A percentile compares a stretch with the other conserved stretches of the same genome.
phyloP scores from a whole-genome alignment of 2,888 invertebrate species.

The Aphidoletes aphidimyza region DNA sequence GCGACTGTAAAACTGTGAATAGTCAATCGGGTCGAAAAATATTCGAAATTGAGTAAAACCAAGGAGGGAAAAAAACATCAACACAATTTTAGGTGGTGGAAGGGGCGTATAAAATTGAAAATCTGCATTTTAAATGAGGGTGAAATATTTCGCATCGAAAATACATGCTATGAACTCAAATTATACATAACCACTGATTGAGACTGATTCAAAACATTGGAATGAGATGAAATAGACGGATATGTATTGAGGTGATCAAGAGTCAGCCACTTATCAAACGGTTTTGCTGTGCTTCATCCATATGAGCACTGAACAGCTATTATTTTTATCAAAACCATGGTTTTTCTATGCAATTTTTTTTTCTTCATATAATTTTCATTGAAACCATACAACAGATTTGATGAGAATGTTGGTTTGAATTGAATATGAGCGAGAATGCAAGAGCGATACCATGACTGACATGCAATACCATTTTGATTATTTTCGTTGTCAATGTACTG shows the following conservation, averaged over 20 bases:
- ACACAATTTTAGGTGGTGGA: too few relatives aligned
- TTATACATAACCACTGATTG: neutral
- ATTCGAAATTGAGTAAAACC: neutral
- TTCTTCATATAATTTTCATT: too few relatives aligned
- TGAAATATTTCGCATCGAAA: neutral
- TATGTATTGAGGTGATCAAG: too few relatives aligned
- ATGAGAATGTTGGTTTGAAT: neutral
- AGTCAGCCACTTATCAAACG: too few relatives aligned
- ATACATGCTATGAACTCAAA: neutral
- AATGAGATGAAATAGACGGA: too few relatives aligned
- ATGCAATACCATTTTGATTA: slow-evolving; percentile 20
- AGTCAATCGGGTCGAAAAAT: slow-evolving; percentile 9
- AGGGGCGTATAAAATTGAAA: too few relatives aligned
- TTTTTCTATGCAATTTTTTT: too few relatives aligned
- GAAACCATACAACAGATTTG: neutral
- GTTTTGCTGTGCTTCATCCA: too few relatives aligned
- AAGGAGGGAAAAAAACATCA: neutral
- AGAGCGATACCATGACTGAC: neutral
- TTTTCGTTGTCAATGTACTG: neutral
- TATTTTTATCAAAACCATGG: too few relatives aligned
- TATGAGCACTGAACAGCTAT: slow-evolving; percentile 1
- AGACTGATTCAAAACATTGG: slow-evolving; percentile 27
- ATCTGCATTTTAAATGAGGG: slow-evolving; percentile 14
- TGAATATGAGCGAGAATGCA: neutral
- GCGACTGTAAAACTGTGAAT: neutral